Base-by-base conservation (phyloP, 2,113 vertebrate species). In the Xenopus tropicalis region DNA sequence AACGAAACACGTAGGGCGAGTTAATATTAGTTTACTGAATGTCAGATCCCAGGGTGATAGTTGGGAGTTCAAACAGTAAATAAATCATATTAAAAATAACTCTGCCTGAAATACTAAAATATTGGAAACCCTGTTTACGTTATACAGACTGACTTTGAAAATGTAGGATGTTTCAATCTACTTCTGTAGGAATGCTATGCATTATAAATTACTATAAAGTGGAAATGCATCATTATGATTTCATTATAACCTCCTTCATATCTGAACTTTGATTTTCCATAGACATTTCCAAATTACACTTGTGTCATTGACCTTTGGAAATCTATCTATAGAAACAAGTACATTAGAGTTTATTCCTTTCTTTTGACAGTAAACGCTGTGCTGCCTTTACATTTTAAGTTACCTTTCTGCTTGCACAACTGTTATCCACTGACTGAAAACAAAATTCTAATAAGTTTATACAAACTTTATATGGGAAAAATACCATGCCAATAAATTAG, bases 1-100 rank as follows among this genome's bases (percentile, higher is more conserved):
- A 48, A 43, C 20, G 56, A 51, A 21, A 57, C 11, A 12, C 21
- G 24, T 61, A 37, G 25, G 57, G 57, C 14, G 8, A 29, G 65
- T 74, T 52, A 11, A 67, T 66, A 74, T 74, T 61, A 61, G 56
- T 68, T 61, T 61, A 52, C 23, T 58, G 66, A 74, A 74, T 68
- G 64, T 61, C 72, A 68, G 57, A n/a, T 75, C 66, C 72, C 58
- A 42, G 43, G 44, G 25, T 59, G 25, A 58, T 42, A 59, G 43
- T 37, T 25, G 44, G 44, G 11, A 62, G 46, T 46, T 17, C 54
- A 69, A 75, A 69, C 24, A 46, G 59, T 62, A 63, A 75, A 69
- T 62, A 46, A n/a, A 69, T 23, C 56, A 59, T 69, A 75, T 75
- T 69, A 62, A 67, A 46, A 68, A 68, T 74, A 59, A 23, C 63